Base-by-base conservation (phyloP, 2,888 invertebrate species). In the Hanleya hanleyi region DNA sequence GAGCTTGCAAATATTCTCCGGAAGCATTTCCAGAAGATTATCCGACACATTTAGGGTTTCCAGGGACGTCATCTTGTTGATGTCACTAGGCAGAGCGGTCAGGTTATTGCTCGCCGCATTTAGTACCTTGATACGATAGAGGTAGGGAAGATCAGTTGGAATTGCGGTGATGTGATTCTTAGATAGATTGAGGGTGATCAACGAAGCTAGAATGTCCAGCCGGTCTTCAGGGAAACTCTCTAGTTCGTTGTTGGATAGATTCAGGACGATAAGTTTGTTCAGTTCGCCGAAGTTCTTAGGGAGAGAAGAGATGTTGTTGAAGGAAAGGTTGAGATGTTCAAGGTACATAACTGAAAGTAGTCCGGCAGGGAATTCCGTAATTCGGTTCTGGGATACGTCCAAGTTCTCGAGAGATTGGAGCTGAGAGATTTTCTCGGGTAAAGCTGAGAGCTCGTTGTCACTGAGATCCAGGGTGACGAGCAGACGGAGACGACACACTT, bases 171-270 rank as follows among this genome's bases (percentile, higher is more conserved):
- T 93, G 77, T 93, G 92, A 90, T 98, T 98, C 86, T 94, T 92
- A 4, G 95, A 94, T 9, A 97, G 89, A 88, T 97, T 96, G 61
- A 98, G 91, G 91, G 94, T 80, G 18, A 84, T 65, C 69, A 89
- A 91, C 90, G 96, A 95, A 0, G 94, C 94, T 93, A 97, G 94
- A 69, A 96, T 95, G 6, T 96, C 96, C 85, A 97, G 84, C 1
- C 75, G 69, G 69, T 87, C 86, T 67, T 85, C 86, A 6, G 89
- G 89, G 29, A 89, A 82, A 3, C 76, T 74, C 70, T 81, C 71
- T 33, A 89, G 75, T 51, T 84, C 84, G 76, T 89, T 89, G 78
- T 86, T 83, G 29, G 86, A 84, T 6, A 89, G 79, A 76, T 89
- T 83, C 61, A 90, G 71, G 50, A 73, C 78, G 15, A 83, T 74